A percentile compares a stretch with the other conserved stretches of the same genome.
Conservation (phyloP, 1,140 invertebrate genomes). For the Zaprionus capensis region DNA sequence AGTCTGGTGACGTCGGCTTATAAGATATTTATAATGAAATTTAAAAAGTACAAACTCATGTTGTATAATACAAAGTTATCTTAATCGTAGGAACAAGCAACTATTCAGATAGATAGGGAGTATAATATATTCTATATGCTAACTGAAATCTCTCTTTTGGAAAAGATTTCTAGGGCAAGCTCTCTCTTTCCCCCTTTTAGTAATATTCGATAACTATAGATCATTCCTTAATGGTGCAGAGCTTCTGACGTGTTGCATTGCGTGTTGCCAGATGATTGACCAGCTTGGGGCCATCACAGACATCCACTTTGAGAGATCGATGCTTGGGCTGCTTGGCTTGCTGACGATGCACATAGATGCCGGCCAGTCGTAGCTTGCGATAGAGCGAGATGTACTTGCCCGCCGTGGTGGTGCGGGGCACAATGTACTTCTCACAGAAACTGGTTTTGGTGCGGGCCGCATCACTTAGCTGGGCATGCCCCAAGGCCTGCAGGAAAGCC, state of each 20-base stretch:
- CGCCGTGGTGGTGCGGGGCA: slow-evolving; percentile 89
- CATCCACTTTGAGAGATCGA: slow-evolving; percentile 20
- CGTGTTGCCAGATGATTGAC: slow-evolving; percentile 49
- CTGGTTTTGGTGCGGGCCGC: slow-evolving; percentile 86
- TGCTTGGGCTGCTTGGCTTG: slow-evolving; percentile 47
- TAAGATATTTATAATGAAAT: neutral
- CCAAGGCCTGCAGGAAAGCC: slow-evolving; percentile 88
- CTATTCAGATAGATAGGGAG: neutral
- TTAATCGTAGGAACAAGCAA: slow-evolving; percentile 32
- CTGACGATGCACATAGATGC: slow-evolving; percentile 85
- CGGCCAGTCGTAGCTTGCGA: slow-evolving; percentile 86
- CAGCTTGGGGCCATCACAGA: slow-evolving; percentile 36
- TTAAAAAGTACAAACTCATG: neutral
- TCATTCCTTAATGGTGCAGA: slow-evolving; percentile 79
- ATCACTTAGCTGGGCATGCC: slow-evolving; percentile 87
- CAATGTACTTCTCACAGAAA: slow-evolving; percentile 91
- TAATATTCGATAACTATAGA: neutral
- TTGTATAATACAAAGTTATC: slow-evolving; percentile 17
- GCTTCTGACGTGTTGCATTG: slow-evolving; percentile 54
- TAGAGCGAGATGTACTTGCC: slow-evolving; percentile 93
- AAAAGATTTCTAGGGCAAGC: slow-evolving; percentile 9
- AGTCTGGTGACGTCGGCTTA: neutral
- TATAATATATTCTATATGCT: neutral
- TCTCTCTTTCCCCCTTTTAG: neutral
- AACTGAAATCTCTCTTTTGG: neutral